Conservation (phyloP, 2,113 vertebrate species). For the Struthio camelus region DNA sequence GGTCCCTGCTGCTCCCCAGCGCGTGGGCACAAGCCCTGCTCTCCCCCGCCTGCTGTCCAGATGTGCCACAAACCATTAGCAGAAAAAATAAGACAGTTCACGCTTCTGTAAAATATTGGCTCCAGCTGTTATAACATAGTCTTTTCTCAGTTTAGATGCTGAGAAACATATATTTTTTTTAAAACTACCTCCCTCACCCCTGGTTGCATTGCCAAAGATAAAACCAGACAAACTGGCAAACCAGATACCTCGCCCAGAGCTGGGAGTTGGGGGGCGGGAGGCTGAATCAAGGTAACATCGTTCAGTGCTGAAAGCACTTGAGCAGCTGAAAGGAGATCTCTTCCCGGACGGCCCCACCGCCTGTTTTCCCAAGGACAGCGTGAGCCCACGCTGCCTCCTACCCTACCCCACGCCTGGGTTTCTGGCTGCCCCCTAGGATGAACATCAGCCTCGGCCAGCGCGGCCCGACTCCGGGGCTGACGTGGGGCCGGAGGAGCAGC, state of each 20-base stretch:
- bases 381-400: fast-evolving
- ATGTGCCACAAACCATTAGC: neutral
- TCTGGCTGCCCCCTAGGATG: neutral
- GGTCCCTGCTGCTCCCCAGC: neutral
- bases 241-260: fast-evolving
- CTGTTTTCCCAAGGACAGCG: neutral
- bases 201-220: neutral
- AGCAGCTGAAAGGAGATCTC: neutral
- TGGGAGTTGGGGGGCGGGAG: neutral
- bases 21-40: neutral
- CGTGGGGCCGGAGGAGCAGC: neutral
- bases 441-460: too few relatives aligned
- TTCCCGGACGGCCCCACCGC: neutral
- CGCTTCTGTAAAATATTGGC: neutral
- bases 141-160: neutral
- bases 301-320: fast-evolving
- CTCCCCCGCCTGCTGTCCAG: neutral
- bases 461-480: neutral
- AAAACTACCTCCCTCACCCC: neutral
- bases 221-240: neutral
- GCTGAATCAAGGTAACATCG: fast-evolving
- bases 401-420: too few relatives aligned
- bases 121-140: neutral
- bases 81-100: neutral
- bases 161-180: neutral